Conservation (phyloP, 2,113 vertebrate genomes). For the Dipodomys merriami region DNA sequence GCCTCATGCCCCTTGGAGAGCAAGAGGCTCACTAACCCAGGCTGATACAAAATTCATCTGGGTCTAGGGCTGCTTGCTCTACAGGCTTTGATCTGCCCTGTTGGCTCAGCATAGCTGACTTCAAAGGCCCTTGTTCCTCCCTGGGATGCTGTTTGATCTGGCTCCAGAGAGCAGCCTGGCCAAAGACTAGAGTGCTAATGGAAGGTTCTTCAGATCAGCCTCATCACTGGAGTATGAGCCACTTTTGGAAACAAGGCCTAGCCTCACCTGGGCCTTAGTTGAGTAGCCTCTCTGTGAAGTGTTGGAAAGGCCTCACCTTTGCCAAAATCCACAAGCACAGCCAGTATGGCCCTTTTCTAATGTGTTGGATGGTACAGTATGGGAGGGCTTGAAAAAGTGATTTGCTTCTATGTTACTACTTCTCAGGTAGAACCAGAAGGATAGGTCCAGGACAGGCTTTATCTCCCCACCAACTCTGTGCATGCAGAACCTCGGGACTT, state of each 20-base stretch:
- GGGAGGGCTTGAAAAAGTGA: not conserved
- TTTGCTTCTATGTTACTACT: not conserved
- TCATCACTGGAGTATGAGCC: conserved; percentile 46
- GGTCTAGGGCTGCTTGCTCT: conserved; percentile 67
- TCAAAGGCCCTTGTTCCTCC: conserved; percentile 72
- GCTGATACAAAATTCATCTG: conserved; percentile 74
- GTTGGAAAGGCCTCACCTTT: not conserved
- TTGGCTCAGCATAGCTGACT: conserved; percentile 69
- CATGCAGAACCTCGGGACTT: not conserved
- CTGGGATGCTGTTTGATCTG: conserved; percentile 77
- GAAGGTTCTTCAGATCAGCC: conserved; percentile 60
- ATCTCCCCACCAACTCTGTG: not conserved
- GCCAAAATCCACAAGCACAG: not conserved
- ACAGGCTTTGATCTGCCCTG: conserved; percentile 67
- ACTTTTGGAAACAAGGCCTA: conserved; percentile 60
- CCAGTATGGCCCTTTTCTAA: not conserved
- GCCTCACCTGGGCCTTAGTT: conserved; percentile 35
- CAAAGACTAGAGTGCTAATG: conserved; percentile 47
- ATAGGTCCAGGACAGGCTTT: not conserved
- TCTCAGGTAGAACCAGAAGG: not conserved
- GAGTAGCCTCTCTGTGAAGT: conserved; percentile 18
- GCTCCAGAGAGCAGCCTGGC: conserved; percentile 62
- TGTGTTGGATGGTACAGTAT: not conserved
- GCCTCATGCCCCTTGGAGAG: conserved; percentile 66
- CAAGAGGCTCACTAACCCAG: conserved; percentile 65